These are phyloP conservation scores for Sterrhoptilus dennistouni DNA, from an alignment of 2,113 vertebrate species.

Conservation along the genomic window DNA sequence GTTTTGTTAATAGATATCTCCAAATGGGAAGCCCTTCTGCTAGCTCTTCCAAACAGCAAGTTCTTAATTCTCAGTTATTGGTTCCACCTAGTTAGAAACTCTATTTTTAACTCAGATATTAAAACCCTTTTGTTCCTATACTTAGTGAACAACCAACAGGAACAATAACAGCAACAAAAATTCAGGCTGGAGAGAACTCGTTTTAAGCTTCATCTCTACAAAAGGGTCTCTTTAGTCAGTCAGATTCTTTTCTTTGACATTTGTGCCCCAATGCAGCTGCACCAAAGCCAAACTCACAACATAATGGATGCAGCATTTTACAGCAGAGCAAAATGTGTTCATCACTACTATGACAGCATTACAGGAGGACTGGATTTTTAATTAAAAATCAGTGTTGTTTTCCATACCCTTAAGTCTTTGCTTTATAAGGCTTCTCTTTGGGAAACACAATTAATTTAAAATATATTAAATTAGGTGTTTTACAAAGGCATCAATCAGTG, in stretches of 20 bases:
- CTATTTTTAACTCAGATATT: background rate
- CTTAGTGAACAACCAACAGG: background rate
- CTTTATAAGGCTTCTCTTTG: background rate
- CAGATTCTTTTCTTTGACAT: background rate
- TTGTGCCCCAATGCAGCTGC: background rate
- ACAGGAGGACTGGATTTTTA: background rate
- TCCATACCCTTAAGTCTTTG: background rate
- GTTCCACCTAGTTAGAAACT: conserved; percentile 2
- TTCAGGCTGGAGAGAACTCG: background rate
- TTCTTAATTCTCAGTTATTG: background rate
- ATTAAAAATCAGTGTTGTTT: background rate
- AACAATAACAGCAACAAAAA: background rate
- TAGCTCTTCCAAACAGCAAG: background rate
- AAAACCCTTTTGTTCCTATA: conserved; percentile 6
- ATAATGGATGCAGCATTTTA: background rate
- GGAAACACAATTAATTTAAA: background rate
- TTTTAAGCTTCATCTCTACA: background rate
- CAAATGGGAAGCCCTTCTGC: background rate
- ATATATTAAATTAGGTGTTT: background rate
- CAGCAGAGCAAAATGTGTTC: background rate
- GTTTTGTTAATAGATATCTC: background rate
- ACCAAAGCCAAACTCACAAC: background rate
- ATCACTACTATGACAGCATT: background rate
- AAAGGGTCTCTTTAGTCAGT: background rate
- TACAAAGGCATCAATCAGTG: background rate